phyloP scores from a whole-genome alignment of 2,113 vertebrate genomes.

The Shinisaurus crocodilurus region DNA sequence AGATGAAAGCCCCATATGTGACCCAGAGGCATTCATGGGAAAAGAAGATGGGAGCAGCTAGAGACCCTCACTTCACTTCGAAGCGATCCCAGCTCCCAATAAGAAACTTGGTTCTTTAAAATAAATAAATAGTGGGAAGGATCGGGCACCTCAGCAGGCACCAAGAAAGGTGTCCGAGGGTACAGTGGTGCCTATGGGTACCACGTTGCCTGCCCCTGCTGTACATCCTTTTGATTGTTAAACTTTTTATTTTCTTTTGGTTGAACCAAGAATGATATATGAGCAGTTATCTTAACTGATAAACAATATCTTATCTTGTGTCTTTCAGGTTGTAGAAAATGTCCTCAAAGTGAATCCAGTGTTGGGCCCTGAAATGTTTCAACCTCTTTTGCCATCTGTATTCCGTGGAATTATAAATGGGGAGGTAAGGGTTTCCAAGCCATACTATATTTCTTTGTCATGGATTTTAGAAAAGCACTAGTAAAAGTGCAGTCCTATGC shows the following conservation, averaged over 20 bases:
- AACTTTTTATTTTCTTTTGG: neutral
- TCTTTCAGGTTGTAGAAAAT: conserved; percentile 93
- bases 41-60: too few relatives aligned
- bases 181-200: too few relatives aligned
- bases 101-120: too few relatives aligned
- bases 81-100: too few relatives aligned
- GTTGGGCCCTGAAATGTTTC: conserved; percentile 91
- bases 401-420: conserved; percentile 91
- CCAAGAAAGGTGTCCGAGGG: too few relatives aligned
- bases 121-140: too few relatives aligned
- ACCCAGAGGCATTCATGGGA: too few relatives aligned
- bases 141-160: too few relatives aligned
- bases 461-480: neutral
- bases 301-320: neutral
- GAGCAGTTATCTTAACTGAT: neutral
- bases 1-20: too few relatives aligned
- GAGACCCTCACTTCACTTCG: too few relatives aligned
- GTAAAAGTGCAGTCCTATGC: too few relatives aligned
- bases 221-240: neutral
- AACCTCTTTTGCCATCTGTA: conserved; percentile 88
- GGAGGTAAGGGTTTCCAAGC: conserved; percentile 84
- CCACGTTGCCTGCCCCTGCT: too few relatives aligned
- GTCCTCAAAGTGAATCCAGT: conserved; percentile 91
- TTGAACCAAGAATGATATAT: neutral
- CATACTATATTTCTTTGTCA: neutral